Evolutionary conservation across 2,797 vertebrate species (phyloP), one percentile per base, ranked within the genome.

Genomic region (Chaetodon trifasciatus): DNA sequence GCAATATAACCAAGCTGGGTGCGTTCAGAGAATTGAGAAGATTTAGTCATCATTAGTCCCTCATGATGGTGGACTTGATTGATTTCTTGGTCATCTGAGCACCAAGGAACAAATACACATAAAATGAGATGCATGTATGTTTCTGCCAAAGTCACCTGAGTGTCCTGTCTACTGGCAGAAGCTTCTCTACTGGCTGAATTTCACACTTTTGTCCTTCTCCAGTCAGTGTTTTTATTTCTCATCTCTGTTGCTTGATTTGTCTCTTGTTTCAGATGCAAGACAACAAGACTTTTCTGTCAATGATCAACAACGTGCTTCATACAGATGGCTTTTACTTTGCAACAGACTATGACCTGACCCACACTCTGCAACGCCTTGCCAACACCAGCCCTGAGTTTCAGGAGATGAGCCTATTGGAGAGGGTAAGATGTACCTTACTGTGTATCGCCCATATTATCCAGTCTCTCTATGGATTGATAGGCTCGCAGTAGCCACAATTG

Each of bases 311-410:
- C 15, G 95, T 98, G 74, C 95, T 99, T 79, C 96, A 94, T 0
- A 96, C 97, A 63, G 98, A 99, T 1, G 97, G 97, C 28, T 98
- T 98, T 94, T 99, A 97, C 94, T 99, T 98, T 85, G 96, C 97
- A n/a, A 96, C 96, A 2, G 96, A 97, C 0, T 99, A 98, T 0
- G 98, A 99, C 90, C 90, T 99, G 79, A 99, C 97, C 0, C 98
- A 99, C 86, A 96, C 96, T 1, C 93, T 99, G 85, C 98, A 99
- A 49, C 96, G 98, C 2, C 89, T 99, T 65, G 96, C 97, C 55
- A 99, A 99, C 92, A 99, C 98, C 0, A 99, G 98, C 93, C 98
- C 98, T 0, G 98, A 99, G 89, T 99, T 99, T 77, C 98, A 99
- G 90, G 98, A 99, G 92, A 98, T 98, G 98, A 98, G 96, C 65